Base-by-base conservation (phyloP, 1,140 invertebrate species). In the Mya arenaria region DNA sequence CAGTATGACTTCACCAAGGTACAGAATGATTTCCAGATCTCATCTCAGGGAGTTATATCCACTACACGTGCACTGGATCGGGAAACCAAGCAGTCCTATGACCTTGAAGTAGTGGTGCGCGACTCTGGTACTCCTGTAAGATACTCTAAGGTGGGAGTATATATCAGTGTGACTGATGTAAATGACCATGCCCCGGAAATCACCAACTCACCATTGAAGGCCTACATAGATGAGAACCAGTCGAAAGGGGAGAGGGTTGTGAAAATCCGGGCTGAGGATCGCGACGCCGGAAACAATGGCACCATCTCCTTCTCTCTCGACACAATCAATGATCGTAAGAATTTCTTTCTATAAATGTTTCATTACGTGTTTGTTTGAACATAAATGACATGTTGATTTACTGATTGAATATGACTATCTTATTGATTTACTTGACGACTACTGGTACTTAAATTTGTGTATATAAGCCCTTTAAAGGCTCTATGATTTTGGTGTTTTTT, bases 231-330 rank as follows among this genome's bases (percentile, higher is more conserved):
- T 86, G 98, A 99, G 92, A 99, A 99, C 93, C 93, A 96, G 72
- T 94, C 95, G 0, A 94, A 95, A 25, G 97, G 90, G 34, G 87
- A 97, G 65, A 97, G 97, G 94, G 98, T 99, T 74, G 98, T 97
- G 30, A 97, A 98, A 94, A 97, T 99, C 85, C 97, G 98, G 92
- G 98, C 98, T 30, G 97, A 97, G 62, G 98, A 99, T 94, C 97
- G 97, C 91, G 98, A 99, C 83, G 80, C 81, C 17, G 87, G 86
- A 6, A 85, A 88, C 44, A 92, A 92, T 87, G 89, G 89, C 23
- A 86, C 86, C 4, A 85, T 92, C 19, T 81, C 87, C 0, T 92
- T 90, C 62, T 84, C 23, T 41, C 84, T 90, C 32, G 82, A 82
- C n/a, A n/a, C n/a, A n/a, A n/a, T n/a, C n/a, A n/a, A n/a, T n/a